Evolutionary conservation across 2,888 invertebrate species (phyloP).

Genomic region (Bombyx huttoni): DNA sequence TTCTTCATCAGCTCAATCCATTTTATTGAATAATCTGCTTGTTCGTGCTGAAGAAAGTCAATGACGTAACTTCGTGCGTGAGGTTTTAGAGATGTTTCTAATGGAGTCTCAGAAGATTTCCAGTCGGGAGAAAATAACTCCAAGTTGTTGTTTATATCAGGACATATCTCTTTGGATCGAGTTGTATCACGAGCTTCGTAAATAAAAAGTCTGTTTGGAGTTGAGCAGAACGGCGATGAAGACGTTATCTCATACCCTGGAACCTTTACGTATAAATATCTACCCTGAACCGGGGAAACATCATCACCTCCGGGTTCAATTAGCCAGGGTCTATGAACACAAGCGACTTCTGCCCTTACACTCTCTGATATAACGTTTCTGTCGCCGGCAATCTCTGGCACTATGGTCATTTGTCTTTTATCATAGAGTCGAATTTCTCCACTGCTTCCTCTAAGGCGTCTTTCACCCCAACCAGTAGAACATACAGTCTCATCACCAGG

Average conservation of each 20-base stretch:
- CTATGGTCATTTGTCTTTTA: slow-evolving; percentile 59
- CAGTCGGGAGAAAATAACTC: slow-evolving; percentile 82
- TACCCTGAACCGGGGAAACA: slow-evolving; percentile 68
- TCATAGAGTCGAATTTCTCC: slow-evolving; percentile 80
- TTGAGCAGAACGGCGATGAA: slow-evolving; percentile 72
- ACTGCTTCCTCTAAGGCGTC: slow-evolving; percentile 78
- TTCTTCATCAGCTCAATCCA: slow-evolving; percentile 86
- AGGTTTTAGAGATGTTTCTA: slow-evolving; percentile 62
- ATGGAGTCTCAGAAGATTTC: slow-evolving; percentile 61
- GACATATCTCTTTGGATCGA: slow-evolving; percentile 77
- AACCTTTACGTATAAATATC: slow-evolving; percentile 80
- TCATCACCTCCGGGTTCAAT: slow-evolving; percentile 84
- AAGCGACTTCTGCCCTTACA: slow-evolving; percentile 69
- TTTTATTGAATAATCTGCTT: slow-evolving; percentile 80
- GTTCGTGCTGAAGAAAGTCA: slow-evolving; percentile 81
- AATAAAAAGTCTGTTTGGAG: slow-evolving; percentile 79
- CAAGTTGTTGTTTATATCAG: slow-evolving; percentile 67
- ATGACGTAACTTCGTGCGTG: slow-evolving; percentile 80
- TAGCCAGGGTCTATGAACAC: slow-evolving; percentile 83
- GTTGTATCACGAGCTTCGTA: slow-evolving; percentile 79
- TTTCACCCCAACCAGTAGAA: slow-evolving; percentile 76
- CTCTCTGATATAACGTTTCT: slow-evolving; percentile 67
- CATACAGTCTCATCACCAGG: slow-evolving; percentile 74
- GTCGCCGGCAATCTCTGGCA: slow-evolving; percentile 60
- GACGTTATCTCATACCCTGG: slow-evolving; percentile 74